phyloP scores from a whole-genome alignment of 2,113 vertebrate species.

The Dolichotis patagonum region DNA sequence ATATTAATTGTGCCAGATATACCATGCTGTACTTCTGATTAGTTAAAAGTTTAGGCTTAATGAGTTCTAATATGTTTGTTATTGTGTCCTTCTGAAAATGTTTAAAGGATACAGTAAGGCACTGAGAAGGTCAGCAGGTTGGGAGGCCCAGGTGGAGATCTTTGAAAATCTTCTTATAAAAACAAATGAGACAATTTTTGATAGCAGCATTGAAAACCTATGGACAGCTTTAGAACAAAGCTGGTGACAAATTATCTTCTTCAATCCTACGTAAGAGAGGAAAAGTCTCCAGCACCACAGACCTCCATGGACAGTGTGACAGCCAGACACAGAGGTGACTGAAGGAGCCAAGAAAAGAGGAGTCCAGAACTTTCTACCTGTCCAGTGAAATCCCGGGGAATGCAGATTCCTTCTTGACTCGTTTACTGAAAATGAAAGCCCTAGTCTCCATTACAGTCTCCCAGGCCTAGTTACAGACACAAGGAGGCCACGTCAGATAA shows the following conservation, averaged over 20 bases:
- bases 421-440: neutral
- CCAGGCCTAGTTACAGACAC: neutral
- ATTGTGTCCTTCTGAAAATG: constrained; percentile 10
- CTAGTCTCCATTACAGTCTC: neutral
- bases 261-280: neutral
- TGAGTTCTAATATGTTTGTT: neutral
- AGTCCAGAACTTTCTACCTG: neutral
- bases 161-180: neutral
- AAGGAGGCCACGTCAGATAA: neutral
- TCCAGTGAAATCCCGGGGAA: neutral
- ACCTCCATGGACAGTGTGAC: neutral
- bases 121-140: neutral
- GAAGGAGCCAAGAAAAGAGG: neutral
- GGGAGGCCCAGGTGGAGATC: neutral
- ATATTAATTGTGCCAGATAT: constrained; percentile 14
- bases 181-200: neutral
- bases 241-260: neutral
- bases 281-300: neutral
- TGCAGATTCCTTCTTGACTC: neutral
- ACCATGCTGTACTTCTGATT: neutral
- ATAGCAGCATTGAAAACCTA: neutral
- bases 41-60: constrained; percentile 7
- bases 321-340: neutral
- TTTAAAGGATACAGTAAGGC: neutral
- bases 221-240: neutral